Percentiles rank a stretch among this genome's conserved stretches.
These are phyloP conservation scores for Paralichthys olivaceus DNA, from an alignment of 2,113 vertebrate genomes.

Conservation along the genomic window DNA sequence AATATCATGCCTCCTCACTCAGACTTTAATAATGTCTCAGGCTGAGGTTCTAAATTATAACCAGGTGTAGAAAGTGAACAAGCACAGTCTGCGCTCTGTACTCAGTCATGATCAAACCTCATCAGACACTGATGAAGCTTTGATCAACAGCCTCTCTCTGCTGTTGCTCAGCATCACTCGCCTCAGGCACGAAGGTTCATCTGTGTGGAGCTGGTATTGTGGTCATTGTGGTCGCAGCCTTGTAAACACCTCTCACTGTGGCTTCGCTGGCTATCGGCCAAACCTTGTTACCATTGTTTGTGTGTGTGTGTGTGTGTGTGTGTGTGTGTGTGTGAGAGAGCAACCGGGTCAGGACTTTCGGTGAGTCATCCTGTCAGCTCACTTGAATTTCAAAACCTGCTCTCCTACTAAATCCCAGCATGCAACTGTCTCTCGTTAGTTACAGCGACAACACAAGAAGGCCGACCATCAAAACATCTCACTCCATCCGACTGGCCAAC, in stretches of 20 bases:
- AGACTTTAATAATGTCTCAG: not conserved
- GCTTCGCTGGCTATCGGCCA: slow-evolving; percentile 27
- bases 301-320: slow-evolving; percentile 24
- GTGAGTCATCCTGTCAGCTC: slow-evolving; percentile 26
- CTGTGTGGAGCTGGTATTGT: slow-evolving; percentile 19
- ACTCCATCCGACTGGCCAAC: not conserved
- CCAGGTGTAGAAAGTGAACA: slow-evolving; percentile 12
- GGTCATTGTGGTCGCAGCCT: slow-evolving; percentile 28
- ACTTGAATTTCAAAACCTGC: slow-evolving; percentile 17
- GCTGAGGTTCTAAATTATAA: slow-evolving; percentile 4
- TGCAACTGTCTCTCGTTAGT: slow-evolving; percentile 4
- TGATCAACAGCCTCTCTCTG: slow-evolving; percentile 25
- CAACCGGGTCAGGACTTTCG: not conserved
- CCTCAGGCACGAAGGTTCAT: slow-evolving; percentile 27
- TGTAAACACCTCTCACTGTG: slow-evolving; percentile 31
- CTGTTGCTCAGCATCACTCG: slow-evolving; percentile 12
- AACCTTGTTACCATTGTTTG: not conserved
- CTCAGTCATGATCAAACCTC: slow-evolving; percentile 21
- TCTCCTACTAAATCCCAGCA: not conserved
- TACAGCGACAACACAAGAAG: not conserved
- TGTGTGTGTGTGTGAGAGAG: not conserved
- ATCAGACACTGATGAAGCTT: slow-evolving; percentile 21
- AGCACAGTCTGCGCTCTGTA: not conserved
- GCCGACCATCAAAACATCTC: not conserved
- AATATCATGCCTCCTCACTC: not conserved